Evolutionary conservation across 2,797 vertebrate genomes (phyloP), one percentile per base, ranked within the genome.

Genomic region (Erpetoichthys calabaricus): DNA sequence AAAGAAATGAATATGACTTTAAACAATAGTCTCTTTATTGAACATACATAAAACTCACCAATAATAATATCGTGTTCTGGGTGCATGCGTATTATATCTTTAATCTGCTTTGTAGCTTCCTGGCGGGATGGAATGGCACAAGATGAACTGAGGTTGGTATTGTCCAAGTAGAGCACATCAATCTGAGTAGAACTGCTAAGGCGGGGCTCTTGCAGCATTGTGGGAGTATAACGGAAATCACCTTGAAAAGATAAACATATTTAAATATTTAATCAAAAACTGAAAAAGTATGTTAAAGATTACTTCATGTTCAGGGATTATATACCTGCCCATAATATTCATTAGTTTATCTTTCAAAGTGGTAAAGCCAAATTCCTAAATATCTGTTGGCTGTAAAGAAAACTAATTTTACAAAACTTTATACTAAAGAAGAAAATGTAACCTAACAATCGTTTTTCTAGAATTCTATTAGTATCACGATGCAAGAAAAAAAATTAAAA

Each of bases 101-200:
- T 87, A 8, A 94, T 93, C 74, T 91, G 86, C 54, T 69, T 77
- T 3, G 86, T 80, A 63, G 96, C 96, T 45, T 69, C 70, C 9
- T 85, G 72, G 51, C 85, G 86, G 6, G 91, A 82, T 7, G 92
- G 96, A 62, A 98, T 74, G 44, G 66, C 58, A 45, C 76, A 75
- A 4, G 76, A 78, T 1, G 89, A 93, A 66, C 90, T 80, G 76
- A 91, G 94, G 75, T 98, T 89, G 5, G 96, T 98, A 75, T 94
- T 92, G 75, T 99, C 96, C 68, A 99, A 75, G 74, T 98, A 99
- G 57, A 99, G 83, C 45, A 87, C 70, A 62, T 97, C 89, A 49
- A 99, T 91, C 63, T 65, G 84, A 58, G 78, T 83, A 56, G 85
- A 81, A 56, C 74, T 81, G 45, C 66, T 70, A 44, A 97, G 77